Base-by-base conservation (phyloP, 2,797 vertebrate genomes). In the Myotis myotis region DNA sequence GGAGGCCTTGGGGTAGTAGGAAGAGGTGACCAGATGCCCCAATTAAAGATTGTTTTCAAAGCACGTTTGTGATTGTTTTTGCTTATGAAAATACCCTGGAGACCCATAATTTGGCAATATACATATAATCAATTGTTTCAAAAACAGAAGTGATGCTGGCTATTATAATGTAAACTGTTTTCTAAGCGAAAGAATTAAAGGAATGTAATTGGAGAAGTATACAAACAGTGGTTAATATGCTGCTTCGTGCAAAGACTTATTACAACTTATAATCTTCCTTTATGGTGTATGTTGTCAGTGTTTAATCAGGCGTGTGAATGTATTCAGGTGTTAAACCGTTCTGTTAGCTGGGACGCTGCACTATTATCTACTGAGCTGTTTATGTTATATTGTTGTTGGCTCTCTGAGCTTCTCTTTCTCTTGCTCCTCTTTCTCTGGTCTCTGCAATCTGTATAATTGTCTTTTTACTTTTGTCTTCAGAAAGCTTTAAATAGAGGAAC, bases 201-300 rank as follows among this genome's bases (percentile, higher is more conserved):
- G 97, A 94, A 97, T 95, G 94, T 98, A 98, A 98, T 98, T 98
- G 98, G 97, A 97, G 97, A 97, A 95, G 97, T 97, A 95, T 80
- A 96, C 96, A 98, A 94, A 97, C 95, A 96, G 97, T 97, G 97
- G 97, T 97, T 98, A 97, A 97, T 97, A 96, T 93, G 96, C 94
- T 96, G 97, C 97, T 98, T 96, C 97, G 98, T 94, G 96, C 94
- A 96, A 97, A 97, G 97, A 97, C 97, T 97, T 97, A 97, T 98
- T 97, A 96, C 97, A 98, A 97, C 97, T 98, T 98, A 97, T 98
- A 97, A 98, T 98, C 98, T 98, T 98, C 97, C 98, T 97, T 97
- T 96, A 75, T 74, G 96, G 95, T 95, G 97, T 96, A 94, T 23
- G 97, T 97, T 97, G 98, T 97, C 98, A 90, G 96, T 94, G 98